phyloP scores from a whole-genome alignment of 2,113 vertebrate genomes.

The Corythornis vintsioides region DNA sequence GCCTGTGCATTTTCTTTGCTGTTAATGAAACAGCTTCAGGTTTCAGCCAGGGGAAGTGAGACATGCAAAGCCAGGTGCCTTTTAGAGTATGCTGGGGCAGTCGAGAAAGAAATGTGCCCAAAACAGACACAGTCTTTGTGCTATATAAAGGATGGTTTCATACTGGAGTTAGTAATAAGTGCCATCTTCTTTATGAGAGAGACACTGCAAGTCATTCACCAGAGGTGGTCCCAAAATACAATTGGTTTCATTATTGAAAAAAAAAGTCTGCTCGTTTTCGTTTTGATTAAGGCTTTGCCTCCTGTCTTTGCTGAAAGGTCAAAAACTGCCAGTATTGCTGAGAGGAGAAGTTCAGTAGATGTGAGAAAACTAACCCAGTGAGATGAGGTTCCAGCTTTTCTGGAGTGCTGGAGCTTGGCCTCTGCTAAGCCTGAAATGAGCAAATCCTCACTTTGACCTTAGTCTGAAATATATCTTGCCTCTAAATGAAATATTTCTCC shows the following conservation, averaged over 20 bases:
- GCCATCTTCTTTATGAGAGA: background rate
- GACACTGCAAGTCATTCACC: background rate
- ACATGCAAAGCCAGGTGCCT: background rate
- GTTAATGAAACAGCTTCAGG: background rate
- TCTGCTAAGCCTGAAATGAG: background rate
- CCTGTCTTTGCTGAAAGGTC: background rate
- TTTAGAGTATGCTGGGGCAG: background rate
- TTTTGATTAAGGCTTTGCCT: background rate
- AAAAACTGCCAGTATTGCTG: rapidly evolving
- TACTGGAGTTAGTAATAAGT: background rate
- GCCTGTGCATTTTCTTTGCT: background rate
- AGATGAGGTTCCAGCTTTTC: background rate
- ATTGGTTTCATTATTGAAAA: background rate
- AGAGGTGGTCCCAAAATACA: background rate
- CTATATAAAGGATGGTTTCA: background rate
- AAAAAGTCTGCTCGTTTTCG: background rate
- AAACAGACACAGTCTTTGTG: background rate
- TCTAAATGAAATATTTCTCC: background rate
- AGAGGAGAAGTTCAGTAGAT: background rate
- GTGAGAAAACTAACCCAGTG: background rate
- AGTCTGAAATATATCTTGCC: background rate
- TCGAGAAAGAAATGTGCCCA: background rate
- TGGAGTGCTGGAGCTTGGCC: background rate
- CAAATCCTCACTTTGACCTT: background rate
- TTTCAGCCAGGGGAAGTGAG: constrained; percentile 2